A percentile compares a stretch with the other conserved stretches of the same genome.
Conservation (phyloP, 2,888 invertebrate genomes). For the Chaetogeoica ovagalla region DNA sequence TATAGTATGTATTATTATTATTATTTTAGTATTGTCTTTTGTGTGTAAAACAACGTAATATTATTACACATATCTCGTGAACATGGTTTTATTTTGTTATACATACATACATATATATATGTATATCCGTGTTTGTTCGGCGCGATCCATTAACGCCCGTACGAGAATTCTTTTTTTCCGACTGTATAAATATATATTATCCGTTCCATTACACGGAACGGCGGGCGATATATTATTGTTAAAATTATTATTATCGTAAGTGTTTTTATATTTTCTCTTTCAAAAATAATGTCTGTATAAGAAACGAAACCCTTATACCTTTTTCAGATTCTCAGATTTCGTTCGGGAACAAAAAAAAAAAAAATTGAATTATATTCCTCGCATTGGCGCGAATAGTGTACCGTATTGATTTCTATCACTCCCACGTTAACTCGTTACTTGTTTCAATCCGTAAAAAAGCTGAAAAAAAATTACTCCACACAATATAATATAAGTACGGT, state of each 20-base stretch:
- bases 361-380: too few species aligned
- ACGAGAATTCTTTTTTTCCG: conserved; percentile 36
- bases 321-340: too few species aligned
- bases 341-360: too few species aligned
- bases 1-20: too few species aligned
- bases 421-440: too few species aligned
- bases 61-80: neutral
- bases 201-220: too few species aligned
- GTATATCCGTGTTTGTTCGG: conserved; percentile 22
- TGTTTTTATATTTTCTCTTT: conserved; percentile 9
- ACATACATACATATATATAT: neutral
- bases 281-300: neutral
- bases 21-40: too few species aligned
- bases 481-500: too few species aligned
- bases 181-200: neutral
- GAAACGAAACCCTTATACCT: neutral
- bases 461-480: too few species aligned
- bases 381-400: too few species aligned
- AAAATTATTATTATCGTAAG: neutral
- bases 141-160: conserved; percentile 42
- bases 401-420: too few species aligned
- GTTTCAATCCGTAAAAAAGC: too few species aligned
- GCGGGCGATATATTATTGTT: neutral
- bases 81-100: neutral
- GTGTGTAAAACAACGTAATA: conserved; percentile 12